phyloP scores from a whole-genome alignment of 2,888 invertebrate genomes.

The Yponomeuta cagnagella region DNA sequence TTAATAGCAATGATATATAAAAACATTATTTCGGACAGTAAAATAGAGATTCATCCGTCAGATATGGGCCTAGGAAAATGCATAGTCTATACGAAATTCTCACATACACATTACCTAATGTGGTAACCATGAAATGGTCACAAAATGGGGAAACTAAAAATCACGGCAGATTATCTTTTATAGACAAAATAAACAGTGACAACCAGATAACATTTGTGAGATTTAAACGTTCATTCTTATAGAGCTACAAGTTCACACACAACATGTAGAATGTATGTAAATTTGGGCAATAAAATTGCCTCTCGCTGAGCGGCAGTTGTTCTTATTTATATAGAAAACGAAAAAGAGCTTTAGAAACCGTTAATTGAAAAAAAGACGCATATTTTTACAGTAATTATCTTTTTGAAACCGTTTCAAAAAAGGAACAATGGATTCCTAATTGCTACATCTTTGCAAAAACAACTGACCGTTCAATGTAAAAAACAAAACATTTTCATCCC shows the following conservation, averaged over 20 bases:
- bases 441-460: not conserved
- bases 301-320: conserved; percentile 11
- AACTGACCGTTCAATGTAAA: not conserved
- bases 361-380: not conserved
- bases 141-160: conserved; percentile 35
- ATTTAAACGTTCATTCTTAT: conserved; percentile 12
- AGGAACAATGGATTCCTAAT: not conserved
- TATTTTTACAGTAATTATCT: not conserved
- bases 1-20: conserved; percentile 10
- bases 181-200: conserved; percentile 34
- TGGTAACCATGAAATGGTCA: conserved; percentile 19
- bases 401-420: not conserved
- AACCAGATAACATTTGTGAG: not conserved
- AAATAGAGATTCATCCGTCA: conserved; percentile 29
- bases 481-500: not conserved
- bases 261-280: conserved; percentile 14
- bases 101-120: conserved; percentile 67
- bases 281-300: conserved; percentile 13
- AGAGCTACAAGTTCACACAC: not conserved
- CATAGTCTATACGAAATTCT: conserved; percentile 46
- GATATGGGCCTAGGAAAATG: conserved; percentile 36
- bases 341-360: conserved; percentile 5
- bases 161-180: conserved; percentile 30
- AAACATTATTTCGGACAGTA: conserved; percentile 35
- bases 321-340: conserved; percentile 9